These are phyloP conservation scores for Ormyrus thymus DNA, from an alignment of 2,888 invertebrate genomes.

Conservation along the genomic window DNA sequence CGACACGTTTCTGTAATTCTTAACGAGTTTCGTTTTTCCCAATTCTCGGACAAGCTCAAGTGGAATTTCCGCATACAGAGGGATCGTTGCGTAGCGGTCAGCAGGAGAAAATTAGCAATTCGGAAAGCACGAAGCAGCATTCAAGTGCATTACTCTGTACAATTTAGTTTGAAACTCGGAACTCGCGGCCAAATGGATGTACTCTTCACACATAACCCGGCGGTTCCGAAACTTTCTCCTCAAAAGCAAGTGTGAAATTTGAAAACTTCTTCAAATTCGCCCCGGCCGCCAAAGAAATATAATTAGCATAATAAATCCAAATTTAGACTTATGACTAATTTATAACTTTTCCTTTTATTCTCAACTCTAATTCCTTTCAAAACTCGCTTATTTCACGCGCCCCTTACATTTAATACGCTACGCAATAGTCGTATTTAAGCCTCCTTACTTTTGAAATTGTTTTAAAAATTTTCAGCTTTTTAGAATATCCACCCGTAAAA, in stretches of 20 bases:
- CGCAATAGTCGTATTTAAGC: too few relatives aligned
- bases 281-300: not conserved
- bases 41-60: too few relatives aligned
- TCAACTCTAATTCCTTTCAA: too few relatives aligned
- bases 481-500: too few relatives aligned
- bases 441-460: too few relatives aligned
- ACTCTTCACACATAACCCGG: not conserved
- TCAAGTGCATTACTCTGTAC: slow-evolving; percentile 30
- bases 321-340: not conserved
- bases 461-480: too few relatives aligned
- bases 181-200: slow-evolving; percentile 22
- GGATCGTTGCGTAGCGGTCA: slow-evolving; percentile 12
- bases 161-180: slow-evolving; percentile 46
- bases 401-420: too few relatives aligned
- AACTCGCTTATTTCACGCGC: too few relatives aligned
- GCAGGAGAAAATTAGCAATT: slow-evolving; percentile 41
- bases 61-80: not conserved
- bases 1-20: too few relatives aligned
- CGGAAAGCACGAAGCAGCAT: slow-evolving; percentile 17
- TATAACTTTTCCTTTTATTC: too few relatives aligned
- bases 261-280: slow-evolving; percentile 20
- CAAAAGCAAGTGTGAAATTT: slow-evolving; percentile 36
- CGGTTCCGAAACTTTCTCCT: slow-evolving; percentile 34
- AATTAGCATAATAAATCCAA: slow-evolving; percentile 3
- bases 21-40: too few relatives aligned